phyloP scores from a whole-genome alignment of 2,888 invertebrate genomes.

The Nomada goodeniana region DNA sequence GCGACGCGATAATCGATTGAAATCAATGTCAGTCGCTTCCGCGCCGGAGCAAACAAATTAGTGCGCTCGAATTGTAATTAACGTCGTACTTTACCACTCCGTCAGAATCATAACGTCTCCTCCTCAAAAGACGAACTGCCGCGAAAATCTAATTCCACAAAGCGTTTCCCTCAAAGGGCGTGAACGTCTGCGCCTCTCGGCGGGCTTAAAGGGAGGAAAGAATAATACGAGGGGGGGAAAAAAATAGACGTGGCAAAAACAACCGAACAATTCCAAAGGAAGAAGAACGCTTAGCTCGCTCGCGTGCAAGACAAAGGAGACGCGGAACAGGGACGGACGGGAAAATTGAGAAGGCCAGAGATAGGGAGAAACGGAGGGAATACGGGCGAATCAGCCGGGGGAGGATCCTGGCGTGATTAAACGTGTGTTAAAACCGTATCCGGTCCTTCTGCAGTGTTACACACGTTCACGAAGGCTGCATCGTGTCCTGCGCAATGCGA shows the following conservation, averaged over 20 bases:
- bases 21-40: slow-evolving; percentile 18
- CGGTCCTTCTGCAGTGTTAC: slow-evolving; percentile 38
- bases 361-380: slow-evolving; percentile 15
- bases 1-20: background rate
- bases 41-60: background rate
- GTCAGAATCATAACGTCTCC: background rate
- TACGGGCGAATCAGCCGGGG: slow-evolving; percentile 31
- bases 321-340: slow-evolving; percentile 2
- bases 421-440: slow-evolving; percentile 69
- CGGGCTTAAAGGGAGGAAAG: slow-evolving; percentile 2
- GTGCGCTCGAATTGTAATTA: background rate
- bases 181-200: slow-evolving; percentile 17
- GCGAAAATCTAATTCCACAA: slow-evolving; percentile 19
- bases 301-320: slow-evolving; percentile 18
- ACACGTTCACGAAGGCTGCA: slow-evolving; percentile 39
- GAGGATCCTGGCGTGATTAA: slow-evolving; percentile 69
- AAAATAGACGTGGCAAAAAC: slow-evolving; percentile 18
- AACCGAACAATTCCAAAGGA: slow-evolving; percentile 15
- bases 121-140: background rate
- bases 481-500: slow-evolving; percentile 36
- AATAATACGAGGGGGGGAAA: background rate
- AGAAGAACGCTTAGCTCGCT: slow-evolving; percentile 12
- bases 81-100: background rate
- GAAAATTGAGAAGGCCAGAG: slow-evolving; percentile 16
- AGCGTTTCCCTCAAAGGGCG: background rate